These are phyloP conservation scores for Buphagus erythrorhynchus DNA, from an alignment of 2,797 vertebrate genomes.

Conservation along the genomic window DNA sequence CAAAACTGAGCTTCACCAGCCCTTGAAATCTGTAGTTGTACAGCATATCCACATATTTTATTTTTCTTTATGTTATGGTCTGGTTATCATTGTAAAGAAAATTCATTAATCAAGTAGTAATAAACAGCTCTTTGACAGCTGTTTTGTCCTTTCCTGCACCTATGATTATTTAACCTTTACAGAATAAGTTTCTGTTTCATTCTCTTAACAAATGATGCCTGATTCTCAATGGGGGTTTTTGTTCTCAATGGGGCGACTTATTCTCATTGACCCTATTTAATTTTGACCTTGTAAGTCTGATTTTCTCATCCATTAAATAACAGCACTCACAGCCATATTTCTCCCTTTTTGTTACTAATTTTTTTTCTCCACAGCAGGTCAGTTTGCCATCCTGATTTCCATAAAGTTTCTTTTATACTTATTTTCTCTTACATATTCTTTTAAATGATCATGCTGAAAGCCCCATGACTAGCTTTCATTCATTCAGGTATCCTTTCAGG, in stretches of 20 bases:
- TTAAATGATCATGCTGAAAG: not conserved
- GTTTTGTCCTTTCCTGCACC: not conserved
- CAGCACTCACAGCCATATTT: not conserved
- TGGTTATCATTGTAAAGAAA: not conserved
- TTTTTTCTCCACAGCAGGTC: not conserved
- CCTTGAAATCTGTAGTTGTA: not conserved
- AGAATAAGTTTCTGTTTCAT: not conserved
- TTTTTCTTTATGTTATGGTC: not conserved
- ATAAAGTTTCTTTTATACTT: not conserved
- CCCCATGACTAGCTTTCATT: not conserved
- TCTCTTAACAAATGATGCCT: not conserved
- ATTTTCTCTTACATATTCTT: not conserved
- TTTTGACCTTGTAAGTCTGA: not conserved
- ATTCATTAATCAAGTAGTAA: not conserved
- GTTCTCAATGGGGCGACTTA: not conserved
- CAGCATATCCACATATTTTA: not conserved
- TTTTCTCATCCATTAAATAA: not conserved
- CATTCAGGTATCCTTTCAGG: not conserved
- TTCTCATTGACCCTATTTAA: not conserved
- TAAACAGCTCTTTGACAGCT: not conserved
- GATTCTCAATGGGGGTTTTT: accelerated
- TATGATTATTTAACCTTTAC: not conserved
- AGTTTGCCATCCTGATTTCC: not conserved
- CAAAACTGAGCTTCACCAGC: not conserved
- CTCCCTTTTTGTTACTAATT: not conserved